Conservation (phyloP, 2,797 vertebrate genomes). For the Eurystomus glaucurus region DNA sequence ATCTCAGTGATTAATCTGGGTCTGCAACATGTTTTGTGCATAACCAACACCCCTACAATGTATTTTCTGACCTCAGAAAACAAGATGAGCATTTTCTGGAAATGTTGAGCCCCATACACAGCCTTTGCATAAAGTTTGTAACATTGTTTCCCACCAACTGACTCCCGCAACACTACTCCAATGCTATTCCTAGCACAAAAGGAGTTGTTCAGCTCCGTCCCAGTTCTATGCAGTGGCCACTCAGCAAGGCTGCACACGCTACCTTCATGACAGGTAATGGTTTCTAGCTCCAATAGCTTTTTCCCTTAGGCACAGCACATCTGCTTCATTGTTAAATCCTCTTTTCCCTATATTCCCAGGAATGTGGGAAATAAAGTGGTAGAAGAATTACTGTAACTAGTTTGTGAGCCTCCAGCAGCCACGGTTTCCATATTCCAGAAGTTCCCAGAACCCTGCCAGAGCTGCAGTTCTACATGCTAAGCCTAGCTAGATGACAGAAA, state of each 20-base stretch:
- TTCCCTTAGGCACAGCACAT: background rate
- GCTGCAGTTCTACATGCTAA: background rate
- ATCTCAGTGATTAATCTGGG: rapidly evolving
- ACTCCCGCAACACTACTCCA: background rate
- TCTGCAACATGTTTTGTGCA: background rate
- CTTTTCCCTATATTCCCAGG: background rate
- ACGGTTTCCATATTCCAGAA: background rate
- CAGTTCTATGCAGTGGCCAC: background rate
- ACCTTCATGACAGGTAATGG: background rate
- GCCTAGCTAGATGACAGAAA: background rate
- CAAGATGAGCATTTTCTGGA: background rate
- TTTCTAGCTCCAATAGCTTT: background rate
- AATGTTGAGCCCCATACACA: rapidly evolving
- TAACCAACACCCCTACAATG: background rate
- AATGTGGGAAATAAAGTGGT: background rate
- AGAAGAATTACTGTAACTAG: background rate
- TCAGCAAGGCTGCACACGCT: background rate
- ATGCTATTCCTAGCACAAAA: background rate
- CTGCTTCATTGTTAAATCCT: background rate
- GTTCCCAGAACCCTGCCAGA: background rate
- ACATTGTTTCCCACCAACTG: background rate
- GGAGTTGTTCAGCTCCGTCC: background rate
- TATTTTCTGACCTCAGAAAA: background rate
- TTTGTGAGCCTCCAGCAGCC: background rate
- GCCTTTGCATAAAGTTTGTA: background rate